phyloP scores from a whole-genome alignment of 2,113 vertebrate genomes.

The Tyto alba region DNA sequence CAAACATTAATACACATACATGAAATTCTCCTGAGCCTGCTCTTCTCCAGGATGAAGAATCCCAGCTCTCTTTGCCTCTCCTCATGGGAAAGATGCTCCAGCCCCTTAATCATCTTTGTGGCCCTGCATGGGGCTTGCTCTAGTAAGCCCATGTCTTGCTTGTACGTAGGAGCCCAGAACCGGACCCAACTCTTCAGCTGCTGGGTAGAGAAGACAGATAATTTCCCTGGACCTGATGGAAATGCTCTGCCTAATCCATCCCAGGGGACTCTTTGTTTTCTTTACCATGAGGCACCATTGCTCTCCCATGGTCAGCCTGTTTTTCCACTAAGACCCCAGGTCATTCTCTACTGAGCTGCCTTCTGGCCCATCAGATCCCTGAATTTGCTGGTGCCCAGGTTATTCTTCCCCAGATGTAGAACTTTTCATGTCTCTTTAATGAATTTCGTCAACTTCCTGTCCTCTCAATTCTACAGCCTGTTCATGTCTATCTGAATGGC shows the following conservation, averaged over 20 bases:
- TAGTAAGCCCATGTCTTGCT: neutral
- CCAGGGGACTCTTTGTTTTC: neutral
- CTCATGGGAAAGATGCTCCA: neutral
- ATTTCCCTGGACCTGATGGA: neutral
- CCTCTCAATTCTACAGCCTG: neutral
- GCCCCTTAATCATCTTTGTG: neutral
- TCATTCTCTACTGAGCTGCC: neutral
- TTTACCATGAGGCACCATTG: neutral
- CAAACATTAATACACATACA: neutral
- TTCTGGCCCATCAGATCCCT: neutral
- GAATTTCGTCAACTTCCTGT: neutral
- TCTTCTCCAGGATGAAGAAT: neutral
- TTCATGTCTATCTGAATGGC: neutral
- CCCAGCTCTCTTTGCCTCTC: neutral
- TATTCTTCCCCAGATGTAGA: neutral
- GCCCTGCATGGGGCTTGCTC: rapidly evolving
- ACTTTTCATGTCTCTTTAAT: neutral
- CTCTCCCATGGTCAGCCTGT: neutral
- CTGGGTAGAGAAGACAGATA: neutral
- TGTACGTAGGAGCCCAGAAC: neutral
- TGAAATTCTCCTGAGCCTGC: neutral
- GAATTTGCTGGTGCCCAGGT: neutral
- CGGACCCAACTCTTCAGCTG: neutral
- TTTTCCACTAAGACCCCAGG: neutral
- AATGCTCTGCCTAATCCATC: neutral